phyloP scores from a whole-genome alignment of 1,140 invertebrate species.

The Mizuhopecten yessoensis region DNA sequence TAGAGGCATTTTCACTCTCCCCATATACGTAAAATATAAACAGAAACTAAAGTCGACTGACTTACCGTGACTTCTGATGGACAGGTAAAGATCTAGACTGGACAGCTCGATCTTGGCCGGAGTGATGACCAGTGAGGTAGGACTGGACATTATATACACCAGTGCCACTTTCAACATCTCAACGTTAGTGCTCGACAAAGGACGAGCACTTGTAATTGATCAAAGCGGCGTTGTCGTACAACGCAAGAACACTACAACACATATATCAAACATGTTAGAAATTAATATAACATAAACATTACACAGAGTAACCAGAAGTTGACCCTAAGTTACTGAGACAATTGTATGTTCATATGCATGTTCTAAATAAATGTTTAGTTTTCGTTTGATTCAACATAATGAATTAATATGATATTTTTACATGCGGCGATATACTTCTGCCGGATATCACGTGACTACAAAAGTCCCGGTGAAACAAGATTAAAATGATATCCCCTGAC shows the following conservation, averaged over 20 bases:
- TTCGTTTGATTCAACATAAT: too few relatives aligned
- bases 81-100: background rate
- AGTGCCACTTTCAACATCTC: background rate
- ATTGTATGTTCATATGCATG: too few relatives aligned
- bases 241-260: background rate
- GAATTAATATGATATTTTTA: too few relatives aligned
- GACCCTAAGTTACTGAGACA: background rate
- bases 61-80: background rate
- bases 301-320: background rate
- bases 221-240: background rate
- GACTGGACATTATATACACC: slow-evolving; percentile 8
- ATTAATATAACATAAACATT: background rate
- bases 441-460: too few relatives aligned
- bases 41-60: background rate
- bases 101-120: background rate
- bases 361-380: too few relatives aligned
- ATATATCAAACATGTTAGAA: too few relatives aligned
- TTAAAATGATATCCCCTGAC: too few relatives aligned
- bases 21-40: too few relatives aligned
- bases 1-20: too few relatives aligned
- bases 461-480: too few relatives aligned
- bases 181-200: background rate
- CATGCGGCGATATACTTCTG: too few relatives aligned
- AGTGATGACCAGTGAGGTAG: background rate
- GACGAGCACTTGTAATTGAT: background rate